Percentiles rank a stretch among this genome's conserved stretches.
phyloP scores from a whole-genome alignment of 2,888 invertebrate species.

The Spodoptera picta region DNA sequence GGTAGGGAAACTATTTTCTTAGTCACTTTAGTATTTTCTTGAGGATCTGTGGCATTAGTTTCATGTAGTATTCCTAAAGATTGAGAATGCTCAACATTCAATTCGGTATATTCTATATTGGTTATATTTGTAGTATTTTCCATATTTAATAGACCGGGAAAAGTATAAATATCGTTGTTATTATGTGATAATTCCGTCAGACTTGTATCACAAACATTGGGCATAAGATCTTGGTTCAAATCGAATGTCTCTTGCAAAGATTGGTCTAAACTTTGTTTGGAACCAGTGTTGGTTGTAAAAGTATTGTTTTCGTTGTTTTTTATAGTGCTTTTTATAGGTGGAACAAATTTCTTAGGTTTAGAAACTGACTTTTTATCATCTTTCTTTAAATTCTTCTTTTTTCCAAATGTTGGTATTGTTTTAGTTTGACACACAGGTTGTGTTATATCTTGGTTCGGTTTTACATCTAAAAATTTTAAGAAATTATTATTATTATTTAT shows the following conservation, averaged over 20 bases:
- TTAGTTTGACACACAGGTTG: constrained; percentile 30
- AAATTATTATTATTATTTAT: not conserved
- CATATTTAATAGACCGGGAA: not conserved
- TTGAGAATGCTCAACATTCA: not conserved
- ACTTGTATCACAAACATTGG: constrained; percentile 1
- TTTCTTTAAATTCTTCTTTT: constrained; percentile 49
- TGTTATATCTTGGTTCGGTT: constrained; percentile 26
- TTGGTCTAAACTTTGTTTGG: constrained; percentile 7
- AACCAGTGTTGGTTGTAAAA: not conserved
- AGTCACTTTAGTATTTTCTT: constrained; percentile 8
- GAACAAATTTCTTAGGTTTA: constrained; percentile 69
- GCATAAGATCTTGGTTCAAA: not conserved
- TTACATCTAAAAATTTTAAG: constrained; percentile 35
- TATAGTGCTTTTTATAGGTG: constrained; percentile 61
- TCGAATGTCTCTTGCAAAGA: constrained; percentile 6
- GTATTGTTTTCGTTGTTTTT: constrained; percentile 8
- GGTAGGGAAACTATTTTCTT: constrained; percentile 9
- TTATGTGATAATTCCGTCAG: not conserved
- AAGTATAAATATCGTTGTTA: constrained; percentile 1
- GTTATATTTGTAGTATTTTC: constrained; percentile 5
- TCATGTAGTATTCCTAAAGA: not conserved
- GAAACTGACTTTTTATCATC: constrained; percentile 20
- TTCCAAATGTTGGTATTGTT: constrained; percentile 65
- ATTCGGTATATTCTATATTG: constrained; percentile 1
- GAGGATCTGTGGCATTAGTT: not conserved